Percentiles rank a stretch among this genome's conserved stretches.
phyloP scores from a whole-genome alignment of 2,888 invertebrate species.

The Drosophila kuntzei region DNA sequence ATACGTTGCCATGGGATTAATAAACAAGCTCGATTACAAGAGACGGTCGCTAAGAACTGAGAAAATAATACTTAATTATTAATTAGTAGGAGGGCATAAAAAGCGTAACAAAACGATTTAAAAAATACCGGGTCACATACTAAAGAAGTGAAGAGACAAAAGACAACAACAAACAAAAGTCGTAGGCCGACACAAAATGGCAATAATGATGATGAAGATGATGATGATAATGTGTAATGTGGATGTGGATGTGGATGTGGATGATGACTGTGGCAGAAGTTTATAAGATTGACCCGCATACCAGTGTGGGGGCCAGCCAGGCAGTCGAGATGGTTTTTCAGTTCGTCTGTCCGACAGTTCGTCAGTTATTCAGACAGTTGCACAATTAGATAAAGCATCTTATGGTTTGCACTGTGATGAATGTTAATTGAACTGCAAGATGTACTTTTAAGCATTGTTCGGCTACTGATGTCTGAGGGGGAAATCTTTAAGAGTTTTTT shows the following conservation, averaged over 20 bases:
- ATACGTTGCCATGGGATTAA: constrained; percentile 32
- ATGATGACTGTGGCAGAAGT: constrained; percentile 55
- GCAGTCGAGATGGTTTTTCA: constrained; percentile 29
- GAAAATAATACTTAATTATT: constrained; percentile 69
- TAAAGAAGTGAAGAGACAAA: constrained; percentile 37
- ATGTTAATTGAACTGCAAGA: constrained; percentile 73
- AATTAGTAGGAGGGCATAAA: constrained; percentile 75
- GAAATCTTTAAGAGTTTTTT: constrained; percentile 49
- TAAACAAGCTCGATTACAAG: constrained; percentile 69
- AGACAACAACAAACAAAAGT: constrained; percentile 39
- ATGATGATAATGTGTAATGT: constrained; percentile 25
- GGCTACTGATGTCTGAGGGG: constrained; percentile 25
- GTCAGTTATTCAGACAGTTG: constrained; percentile 46
- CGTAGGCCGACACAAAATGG: constrained; percentile 55
- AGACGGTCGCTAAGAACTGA: constrained; percentile 35
- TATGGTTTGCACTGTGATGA: constrained; percentile 67
- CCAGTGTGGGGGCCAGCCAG: constrained; percentile 59
- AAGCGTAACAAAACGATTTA: constrained; percentile 75
- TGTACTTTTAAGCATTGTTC: constrained; percentile 60
- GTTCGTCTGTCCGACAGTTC: constrained; percentile 33
- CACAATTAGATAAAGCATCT: constrained; percentile 72
- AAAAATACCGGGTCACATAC: constrained; percentile 75
- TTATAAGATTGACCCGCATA: constrained; percentile 75
- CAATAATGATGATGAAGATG: constrained; percentile 23
- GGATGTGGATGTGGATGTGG: constrained; percentile 15